Evolutionary conservation across 37 sponge, comb jelly and placozoan species (phyloP).

Genomic region (Hormiphora californensis): DNA sequence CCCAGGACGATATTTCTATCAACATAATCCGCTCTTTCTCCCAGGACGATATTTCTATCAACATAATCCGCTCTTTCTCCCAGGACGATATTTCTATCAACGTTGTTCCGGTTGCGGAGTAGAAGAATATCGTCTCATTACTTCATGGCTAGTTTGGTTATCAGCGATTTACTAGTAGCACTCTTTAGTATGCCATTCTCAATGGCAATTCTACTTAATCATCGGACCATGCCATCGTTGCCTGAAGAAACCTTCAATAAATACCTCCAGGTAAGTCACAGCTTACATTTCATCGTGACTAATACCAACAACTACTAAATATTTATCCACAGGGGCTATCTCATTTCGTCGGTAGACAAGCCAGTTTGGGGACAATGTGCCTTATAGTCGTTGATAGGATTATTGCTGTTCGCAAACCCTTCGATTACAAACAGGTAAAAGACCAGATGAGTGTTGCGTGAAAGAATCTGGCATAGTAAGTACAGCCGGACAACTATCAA

Average conservation of each 20-base stretch:
- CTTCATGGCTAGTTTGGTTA: conserved; percentile 45
- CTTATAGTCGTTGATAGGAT: not conserved
- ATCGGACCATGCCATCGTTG: not conserved
- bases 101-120: conserved; percentile 1
- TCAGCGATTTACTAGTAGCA: conserved; percentile 21
- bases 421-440: conserved; percentile 17
- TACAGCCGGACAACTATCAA: not conserved
- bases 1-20: too few relatives aligned
- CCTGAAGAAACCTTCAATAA: conserved; percentile 46
- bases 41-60: too few relatives aligned
- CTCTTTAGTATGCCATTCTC: conserved; percentile 51
- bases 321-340: not conserved
- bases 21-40: too few relatives aligned
- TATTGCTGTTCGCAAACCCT: conserved; percentile 13
- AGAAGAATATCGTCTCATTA: not conserved
- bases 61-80: too few relatives aligned
- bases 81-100: conserved; percentile 28
- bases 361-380: conserved; percentile 39
- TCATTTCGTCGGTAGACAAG: conserved; percentile 16
- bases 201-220: not conserved
- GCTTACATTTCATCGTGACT: not conserved
- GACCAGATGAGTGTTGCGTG: not conserved
- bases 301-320: not conserved
- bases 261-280: conserved; percentile 24
- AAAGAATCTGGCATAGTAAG: not conserved